Evolutionary conservation across 2,113 vertebrate genomes (phyloP), one percentile per base, ranked within the genome.

Genomic region (Saguinus imperator): DNA sequence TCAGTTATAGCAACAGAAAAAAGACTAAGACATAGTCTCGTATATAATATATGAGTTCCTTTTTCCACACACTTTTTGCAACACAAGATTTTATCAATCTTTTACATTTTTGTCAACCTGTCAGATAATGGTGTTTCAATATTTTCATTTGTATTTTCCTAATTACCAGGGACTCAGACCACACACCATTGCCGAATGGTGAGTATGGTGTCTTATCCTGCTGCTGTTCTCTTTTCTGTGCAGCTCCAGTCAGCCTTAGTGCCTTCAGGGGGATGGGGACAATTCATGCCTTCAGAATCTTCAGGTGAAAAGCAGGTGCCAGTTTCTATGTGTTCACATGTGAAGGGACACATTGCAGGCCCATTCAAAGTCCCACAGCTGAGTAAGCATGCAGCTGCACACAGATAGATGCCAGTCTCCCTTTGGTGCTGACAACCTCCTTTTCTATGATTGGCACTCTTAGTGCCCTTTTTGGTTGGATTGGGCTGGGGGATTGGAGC

Each of bases 121-220:
- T n/a, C 29, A 48, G n/a, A 37, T 25, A 35, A 13, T 13, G 5
- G 35, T 45, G 35, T 80, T 89, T 90, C 27, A 13, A 2, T 70
- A 70, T 50, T 61, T 85, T 6, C 6, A 12, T 35, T 55, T 77
- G 32, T 52, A 5, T 89, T 76, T 68, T 81, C 17, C 50, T 55
- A 27, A 11, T 82, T 43, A 35, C n/a, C 40, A n/a, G 88, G 13
- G 5, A 32, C 75, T 66, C 45, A 16, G 91, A 45, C 6, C 23
- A 17, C 23, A 21, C 23, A 35, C 14, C 35, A 20, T 3, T 27
- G 10, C 61, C n/a, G n/a, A 35, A 9, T 0, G 25, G 37, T 4
- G 61, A 52, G 11, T 29, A 14, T 32, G 20, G 4, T 2, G 11
- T 18, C 55, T 21, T 23, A 12, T 37, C 8, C 64, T 37, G 50